Base-by-base conservation (phyloP, 2,797 vertebrate species). In the Spinibarbus caldwelli region DNA sequence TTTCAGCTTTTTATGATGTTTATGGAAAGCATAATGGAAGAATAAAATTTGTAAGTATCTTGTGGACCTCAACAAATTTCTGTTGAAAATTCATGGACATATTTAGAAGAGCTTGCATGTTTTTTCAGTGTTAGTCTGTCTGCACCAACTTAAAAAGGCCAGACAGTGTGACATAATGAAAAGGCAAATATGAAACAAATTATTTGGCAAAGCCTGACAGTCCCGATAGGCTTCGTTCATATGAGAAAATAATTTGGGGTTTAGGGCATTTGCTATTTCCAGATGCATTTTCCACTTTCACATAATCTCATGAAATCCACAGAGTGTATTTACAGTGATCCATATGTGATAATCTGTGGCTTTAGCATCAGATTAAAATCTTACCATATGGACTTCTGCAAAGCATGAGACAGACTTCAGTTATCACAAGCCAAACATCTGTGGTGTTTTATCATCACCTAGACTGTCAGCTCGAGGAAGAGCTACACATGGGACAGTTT, bases 161-260 rank as follows among this genome's bases (percentile, higher is more conserved):
- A 47, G 23, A 80, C 11, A 87, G 52, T 73, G 81, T 79, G 41
- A 85, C 43, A 76, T 49, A 64, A 83, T 21, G 15, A 75, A 83
- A 83, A 59, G 23, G 38, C 47, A 84, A 84, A 84, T 78, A 67
- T 36, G 43, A 84, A 84, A 86, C 71, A 57, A 67, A 86, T 67
- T 75, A 73, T 66, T 68, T 70, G 29, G 59, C 66, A 54, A 72
- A 79, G 73, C n/a, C 11, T 41, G 49, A 57, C 45, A n/a, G 29
- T 85, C 83, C 83, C 52, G 17, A 23, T 15, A 49, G 83, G 29
- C 66, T 72, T 70, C 5, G 1, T 21, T 75, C 29, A 45, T 79
- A 57, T 68, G 43, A 67, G 36, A 82, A 85, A 86, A 83, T 43
- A 43, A 82, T 72, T 73, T 23, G 41, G 59, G 36, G 12, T 82